phyloP scores from a whole-genome alignment of 1,140 invertebrate species.

The Lucilia cuprina region DNA sequence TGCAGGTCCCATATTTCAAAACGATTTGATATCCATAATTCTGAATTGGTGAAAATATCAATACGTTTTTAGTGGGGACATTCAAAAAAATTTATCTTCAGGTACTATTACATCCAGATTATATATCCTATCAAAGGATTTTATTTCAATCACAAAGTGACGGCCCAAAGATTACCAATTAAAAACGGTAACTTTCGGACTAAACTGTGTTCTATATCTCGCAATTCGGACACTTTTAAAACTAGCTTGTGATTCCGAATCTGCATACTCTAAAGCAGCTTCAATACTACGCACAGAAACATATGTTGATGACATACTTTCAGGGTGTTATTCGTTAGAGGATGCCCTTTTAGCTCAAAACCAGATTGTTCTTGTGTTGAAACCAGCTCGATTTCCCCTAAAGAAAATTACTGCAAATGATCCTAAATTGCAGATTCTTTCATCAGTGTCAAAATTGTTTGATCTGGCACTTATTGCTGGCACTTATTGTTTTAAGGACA shows the following conservation, averaged over 20 bases:
- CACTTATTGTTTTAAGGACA: background rate
- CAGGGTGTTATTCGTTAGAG: background rate
- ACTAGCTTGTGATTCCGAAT: background rate
- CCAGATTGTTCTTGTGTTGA: background rate
- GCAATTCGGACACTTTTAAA: background rate
- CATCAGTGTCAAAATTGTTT: background rate
- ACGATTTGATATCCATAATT: background rate
- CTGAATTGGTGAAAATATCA: conserved; percentile 19
- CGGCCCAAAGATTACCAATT: background rate
- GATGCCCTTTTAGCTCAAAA: background rate
- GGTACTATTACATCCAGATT: background rate
- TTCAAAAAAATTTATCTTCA: background rate
- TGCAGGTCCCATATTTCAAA: background rate
- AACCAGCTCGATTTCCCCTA: background rate
- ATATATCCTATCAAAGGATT: too few relatives aligned
- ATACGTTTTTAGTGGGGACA: conserved; percentile 1
- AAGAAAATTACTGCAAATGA: background rate
- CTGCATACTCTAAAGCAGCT: background rate
- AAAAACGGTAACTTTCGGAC: conserved; percentile 12
- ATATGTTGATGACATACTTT: conserved; percentile 7
- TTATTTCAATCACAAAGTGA: too few relatives aligned
- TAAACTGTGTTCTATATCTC: background rate
- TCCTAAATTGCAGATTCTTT: background rate
- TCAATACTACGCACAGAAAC: background rate
- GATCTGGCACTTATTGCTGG: conserved; percentile 1